These are phyloP conservation scores for Stratiomys singularior DNA, from an alignment of 2,888 invertebrate species.

Conservation along the genomic window DNA sequence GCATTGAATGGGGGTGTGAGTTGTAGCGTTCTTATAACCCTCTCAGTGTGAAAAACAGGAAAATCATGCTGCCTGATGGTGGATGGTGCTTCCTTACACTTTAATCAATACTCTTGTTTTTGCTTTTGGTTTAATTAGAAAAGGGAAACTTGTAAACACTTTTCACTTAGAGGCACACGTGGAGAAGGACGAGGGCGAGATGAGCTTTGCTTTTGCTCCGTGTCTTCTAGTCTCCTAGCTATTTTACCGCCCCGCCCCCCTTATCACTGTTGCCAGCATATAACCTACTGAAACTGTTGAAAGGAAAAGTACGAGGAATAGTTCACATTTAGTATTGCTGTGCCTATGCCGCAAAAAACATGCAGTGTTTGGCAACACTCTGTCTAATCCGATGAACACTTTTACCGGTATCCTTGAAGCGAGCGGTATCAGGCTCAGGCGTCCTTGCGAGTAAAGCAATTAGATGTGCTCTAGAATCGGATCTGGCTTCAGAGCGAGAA, in stretches of 20 bases:
- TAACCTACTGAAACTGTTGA: slow-evolving; percentile 28
- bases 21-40: slow-evolving; percentile 26
- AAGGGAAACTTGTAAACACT: slow-evolving; percentile 43
- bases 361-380: not conserved
- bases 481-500: not conserved
- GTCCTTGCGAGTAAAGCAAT: slow-evolving; percentile 11
- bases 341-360: slow-evolving; percentile 11
- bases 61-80: slow-evolving; percentile 23
- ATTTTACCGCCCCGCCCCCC: not conserved
- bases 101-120: slow-evolving; percentile 42
- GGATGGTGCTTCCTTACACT: slow-evolving; percentile 42
- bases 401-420: slow-evolving; percentile 32
- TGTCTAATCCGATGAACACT: not conserved
- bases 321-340: slow-evolving; percentile 26
- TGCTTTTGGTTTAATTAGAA: slow-evolving; percentile 44
- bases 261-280: slow-evolving; percentile 30
- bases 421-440: not conserved
- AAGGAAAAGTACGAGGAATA: slow-evolving; percentile 14
- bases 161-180: slow-evolving; percentile 28
- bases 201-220: slow-evolving; percentile 20
- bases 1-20: not conserved
- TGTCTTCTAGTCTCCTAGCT: slow-evolving; percentile 8
- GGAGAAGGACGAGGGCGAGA: slow-evolving; percentile 26
- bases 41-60: slow-evolving; percentile 19
- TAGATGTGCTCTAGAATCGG: not conserved